Evolutionary conservation across 2,888 invertebrate genomes (phyloP).

Genomic region (Reticulitermes lucifugus): DNA sequence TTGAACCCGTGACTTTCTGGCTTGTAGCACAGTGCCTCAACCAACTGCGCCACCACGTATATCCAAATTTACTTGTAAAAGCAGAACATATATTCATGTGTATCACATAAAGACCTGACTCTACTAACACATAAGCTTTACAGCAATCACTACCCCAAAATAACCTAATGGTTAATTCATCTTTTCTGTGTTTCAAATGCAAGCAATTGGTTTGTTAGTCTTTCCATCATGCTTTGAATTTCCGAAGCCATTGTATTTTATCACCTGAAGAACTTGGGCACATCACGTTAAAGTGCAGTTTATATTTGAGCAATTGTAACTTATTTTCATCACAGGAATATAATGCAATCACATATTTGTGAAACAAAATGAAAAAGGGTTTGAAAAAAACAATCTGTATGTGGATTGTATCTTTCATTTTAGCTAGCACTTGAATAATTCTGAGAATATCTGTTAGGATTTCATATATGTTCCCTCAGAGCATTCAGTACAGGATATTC

Average conservation of each 20-base stretch:
- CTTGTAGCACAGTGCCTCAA: no score
- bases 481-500: neutral
- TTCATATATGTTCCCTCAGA: neutral
- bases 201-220: no score
- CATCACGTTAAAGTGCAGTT: neutral
- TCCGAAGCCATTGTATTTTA: no score
- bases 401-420: neutral
- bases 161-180: neutral
- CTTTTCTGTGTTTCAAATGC: no score
- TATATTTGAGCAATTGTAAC: conserved; percentile 1
- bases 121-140: neutral
- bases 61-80: no score
- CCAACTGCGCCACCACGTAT: no score
- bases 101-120: neutral
- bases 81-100: neutral
- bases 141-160: neutral
- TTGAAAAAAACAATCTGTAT: neutral
- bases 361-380: neutral
- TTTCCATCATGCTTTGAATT: no score
- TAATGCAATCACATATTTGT: neutral
- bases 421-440: neutral
- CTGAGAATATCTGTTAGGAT: neutral
- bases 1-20: no score
- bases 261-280: neutral
- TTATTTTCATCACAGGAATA: neutral